phyloP scores from a whole-genome alignment of 2,888 invertebrate genomes.

The Platynereis dumerilii region DNA sequence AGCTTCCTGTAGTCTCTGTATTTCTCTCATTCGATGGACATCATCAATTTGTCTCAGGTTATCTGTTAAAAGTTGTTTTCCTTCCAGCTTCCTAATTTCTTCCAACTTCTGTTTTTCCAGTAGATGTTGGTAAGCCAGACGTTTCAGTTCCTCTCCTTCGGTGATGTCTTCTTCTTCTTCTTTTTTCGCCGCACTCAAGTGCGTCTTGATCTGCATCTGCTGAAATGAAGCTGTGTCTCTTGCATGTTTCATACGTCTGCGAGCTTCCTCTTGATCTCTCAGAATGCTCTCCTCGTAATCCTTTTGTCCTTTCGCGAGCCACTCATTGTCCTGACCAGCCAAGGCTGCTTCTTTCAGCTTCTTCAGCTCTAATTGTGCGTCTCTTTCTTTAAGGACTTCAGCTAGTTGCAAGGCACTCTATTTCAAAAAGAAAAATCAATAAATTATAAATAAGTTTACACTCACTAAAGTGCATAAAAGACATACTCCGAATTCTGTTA shows the following conservation, averaged over 20 bases:
- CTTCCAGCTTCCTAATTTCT: conserved; percentile 51
- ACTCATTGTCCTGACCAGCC: conserved; percentile 49
- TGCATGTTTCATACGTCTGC: conserved; percentile 43
- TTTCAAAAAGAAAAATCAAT: conserved; percentile 12
- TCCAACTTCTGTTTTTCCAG: conserved; percentile 56
- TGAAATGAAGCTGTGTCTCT: conserved; percentile 49
- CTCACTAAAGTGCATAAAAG: too few species aligned
- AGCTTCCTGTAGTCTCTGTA: conserved; percentile 56
- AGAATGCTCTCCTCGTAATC: conserved; percentile 55
- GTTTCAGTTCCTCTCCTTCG: conserved; percentile 59
- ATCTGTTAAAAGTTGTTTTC: conserved; percentile 48
- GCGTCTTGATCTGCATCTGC: conserved; percentile 42
- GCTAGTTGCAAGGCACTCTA: conserved; percentile 62
- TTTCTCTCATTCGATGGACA: conserved; percentile 48
- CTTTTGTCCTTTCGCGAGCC: conserved; percentile 43
- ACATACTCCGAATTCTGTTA: too few species aligned
- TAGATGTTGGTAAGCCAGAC: conserved; percentile 53
- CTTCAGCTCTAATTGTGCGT: conserved; percentile 63
- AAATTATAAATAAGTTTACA: too few species aligned
- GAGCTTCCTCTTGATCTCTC: conserved; percentile 51
- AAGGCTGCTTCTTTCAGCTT: conserved; percentile 48
- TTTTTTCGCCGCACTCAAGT: conserved; percentile 39
- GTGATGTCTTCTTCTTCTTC: conserved; percentile 42
- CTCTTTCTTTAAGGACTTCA: conserved; percentile 63
- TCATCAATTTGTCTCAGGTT: conserved; percentile 58